Evolutionary conservation across 2,113 vertebrate genomes (phyloP).

Genomic region (Festucalex cinctus): DNA sequence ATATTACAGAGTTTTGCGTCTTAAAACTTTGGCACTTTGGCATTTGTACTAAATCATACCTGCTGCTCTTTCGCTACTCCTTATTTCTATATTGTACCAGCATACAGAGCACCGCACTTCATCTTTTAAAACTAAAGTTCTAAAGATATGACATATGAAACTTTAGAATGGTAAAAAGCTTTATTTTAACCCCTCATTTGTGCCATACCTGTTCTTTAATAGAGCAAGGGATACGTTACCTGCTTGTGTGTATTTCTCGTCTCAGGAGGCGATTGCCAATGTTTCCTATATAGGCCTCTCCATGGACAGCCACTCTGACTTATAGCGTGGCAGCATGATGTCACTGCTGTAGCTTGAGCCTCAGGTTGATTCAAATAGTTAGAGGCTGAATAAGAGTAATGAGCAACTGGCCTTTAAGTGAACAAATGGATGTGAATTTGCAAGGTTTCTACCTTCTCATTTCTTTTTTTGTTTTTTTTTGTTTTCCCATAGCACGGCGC

Average conservation of each 20-base stretch:
- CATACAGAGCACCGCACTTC: neutral
- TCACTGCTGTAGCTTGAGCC: conserved; percentile 35
- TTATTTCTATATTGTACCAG: conserved; percentile 1
- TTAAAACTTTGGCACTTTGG: neutral
- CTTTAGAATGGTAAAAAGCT: conserved; percentile 9
- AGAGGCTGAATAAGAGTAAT: conserved; percentile 49
- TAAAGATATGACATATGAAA: conserved; percentile 10
- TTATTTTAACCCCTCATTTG: conserved; percentile 8
- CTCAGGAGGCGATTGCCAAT: conserved; percentile 19
- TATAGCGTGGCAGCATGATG: conserved; percentile 40
- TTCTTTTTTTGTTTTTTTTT: conserved; percentile 43
- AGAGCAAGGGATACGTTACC: conserved; percentile 15
- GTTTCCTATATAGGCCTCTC: conserved; percentile 21
- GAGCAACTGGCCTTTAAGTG: conserved; percentile 32
- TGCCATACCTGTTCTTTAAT: conserved; percentile 4
- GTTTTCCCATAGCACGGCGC: conserved; percentile 40
- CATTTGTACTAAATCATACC: conserved; percentile 5
- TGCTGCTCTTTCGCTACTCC: neutral
- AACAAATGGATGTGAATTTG: conserved; percentile 18
- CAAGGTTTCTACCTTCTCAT: conserved; percentile 15
- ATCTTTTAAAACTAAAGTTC: conserved; percentile 9
- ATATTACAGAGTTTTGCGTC: neutral
- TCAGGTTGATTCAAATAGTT: conserved; percentile 40
- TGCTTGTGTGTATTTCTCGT: conserved; percentile 19
- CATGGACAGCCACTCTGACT: conserved; percentile 28